A percentile compares a stretch with the other conserved stretches of the same genome.
These are phyloP conservation scores for Esperia sulphurella DNA, from an alignment of 2,888 invertebrate genomes.

Conservation along the genomic window DNA sequence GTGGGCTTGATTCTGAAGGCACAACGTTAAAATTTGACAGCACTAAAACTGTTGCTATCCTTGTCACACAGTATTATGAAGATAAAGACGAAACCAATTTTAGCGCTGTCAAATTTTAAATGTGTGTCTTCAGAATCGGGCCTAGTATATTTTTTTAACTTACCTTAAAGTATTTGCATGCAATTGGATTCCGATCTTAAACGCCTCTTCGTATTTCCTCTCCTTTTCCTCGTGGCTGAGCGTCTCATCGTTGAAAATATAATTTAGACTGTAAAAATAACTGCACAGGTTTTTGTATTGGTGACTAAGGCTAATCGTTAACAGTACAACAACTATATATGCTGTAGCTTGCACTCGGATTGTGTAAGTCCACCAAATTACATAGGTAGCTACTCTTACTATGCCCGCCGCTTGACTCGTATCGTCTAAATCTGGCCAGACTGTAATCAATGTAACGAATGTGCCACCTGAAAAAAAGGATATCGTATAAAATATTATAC, in stretches of 20 bases:
- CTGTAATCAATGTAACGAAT: constrained; percentile 34
- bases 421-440: constrained; percentile 37
- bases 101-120: too few relatives aligned
- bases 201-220: constrained; percentile 29
- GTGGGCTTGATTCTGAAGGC: too few relatives aligned
- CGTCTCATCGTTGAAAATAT: constrained; percentile 29
- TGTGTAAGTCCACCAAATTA: constrained; percentile 33
- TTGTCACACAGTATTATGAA: background rate
- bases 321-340: constrained; percentile 23
- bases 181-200: constrained; percentile 43
- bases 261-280: constrained; percentile 38
- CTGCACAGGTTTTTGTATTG: constrained; percentile 44
- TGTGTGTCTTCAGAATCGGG: too few relatives aligned
- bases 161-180: constrained; percentile 45
- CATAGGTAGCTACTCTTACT: constrained; percentile 20
- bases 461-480: constrained; percentile 26
- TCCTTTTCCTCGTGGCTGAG: constrained; percentile 34
- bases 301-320: constrained; percentile 30
- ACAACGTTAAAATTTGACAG: too few relatives aligned
- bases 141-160: constrained; percentile 8
- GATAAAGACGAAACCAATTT: too few relatives aligned
- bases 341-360: constrained; percentile 17
- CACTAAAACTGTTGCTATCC: too few relatives aligned
- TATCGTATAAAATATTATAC: too few relatives aligned
- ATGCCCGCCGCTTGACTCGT: constrained; percentile 21